Percentiles rank a stretch among this genome's conserved stretches.
phyloP scores from a whole-genome alignment of 2,888 invertebrate species.

The Choristoneura rosaceana region DNA sequence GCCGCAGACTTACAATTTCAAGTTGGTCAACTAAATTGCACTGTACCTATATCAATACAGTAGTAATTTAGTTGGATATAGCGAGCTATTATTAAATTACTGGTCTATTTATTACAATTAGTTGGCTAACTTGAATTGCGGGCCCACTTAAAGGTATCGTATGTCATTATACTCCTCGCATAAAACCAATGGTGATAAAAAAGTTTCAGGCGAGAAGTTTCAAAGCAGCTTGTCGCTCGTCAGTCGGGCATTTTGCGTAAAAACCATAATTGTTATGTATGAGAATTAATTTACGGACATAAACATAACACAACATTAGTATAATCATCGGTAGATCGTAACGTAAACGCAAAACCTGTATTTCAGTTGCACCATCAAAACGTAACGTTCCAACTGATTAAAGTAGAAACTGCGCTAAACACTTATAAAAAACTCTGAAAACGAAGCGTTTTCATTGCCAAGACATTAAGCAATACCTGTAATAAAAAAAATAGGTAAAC shows the following conservation, averaged over 20 bases:
- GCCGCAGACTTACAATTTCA: too few relatives aligned
- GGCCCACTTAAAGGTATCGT: too few relatives aligned
- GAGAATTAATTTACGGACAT: neutral
- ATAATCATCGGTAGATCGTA: neutral
- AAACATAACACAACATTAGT: neutral
- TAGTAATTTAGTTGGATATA: too few relatives aligned
- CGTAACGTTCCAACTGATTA: neutral
- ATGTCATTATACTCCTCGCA: neutral
- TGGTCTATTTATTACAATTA: too few relatives aligned
- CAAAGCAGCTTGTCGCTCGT: neutral
- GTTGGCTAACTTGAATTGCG: too few relatives aligned
- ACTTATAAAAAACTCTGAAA: neutral
- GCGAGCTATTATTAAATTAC: too few relatives aligned
- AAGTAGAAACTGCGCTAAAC: neutral
- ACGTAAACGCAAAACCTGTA: slow-evolving; percentile 3
- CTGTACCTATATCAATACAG: too few relatives aligned
- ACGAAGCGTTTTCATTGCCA: neutral
- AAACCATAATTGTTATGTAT: neutral
- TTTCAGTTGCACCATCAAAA: neutral
- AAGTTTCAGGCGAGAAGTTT: neutral
- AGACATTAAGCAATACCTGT: neutral
- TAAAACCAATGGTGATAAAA: neutral
- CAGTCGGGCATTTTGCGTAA: neutral
- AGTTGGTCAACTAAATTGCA: too few relatives aligned
- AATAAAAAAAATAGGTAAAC: neutral